Conservation (phyloP, 2,797 vertebrate genomes). For the Bovichtus variegatus region DNA sequence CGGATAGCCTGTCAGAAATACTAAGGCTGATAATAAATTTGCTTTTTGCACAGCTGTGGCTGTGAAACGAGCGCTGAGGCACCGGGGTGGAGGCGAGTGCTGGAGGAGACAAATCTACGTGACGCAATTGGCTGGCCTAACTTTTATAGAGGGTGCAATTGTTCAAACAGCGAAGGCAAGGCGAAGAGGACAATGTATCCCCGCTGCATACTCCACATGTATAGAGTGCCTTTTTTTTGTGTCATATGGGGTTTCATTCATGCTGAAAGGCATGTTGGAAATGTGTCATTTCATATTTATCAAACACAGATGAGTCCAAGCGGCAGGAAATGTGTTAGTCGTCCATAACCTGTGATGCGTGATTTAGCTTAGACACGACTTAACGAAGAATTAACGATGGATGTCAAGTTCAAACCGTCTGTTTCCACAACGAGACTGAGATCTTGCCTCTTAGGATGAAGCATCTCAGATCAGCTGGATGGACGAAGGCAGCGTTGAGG, state of each 20-base stretch:
- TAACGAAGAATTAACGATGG: too few species aligned
- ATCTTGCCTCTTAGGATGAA: background rate
- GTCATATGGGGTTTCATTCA: background rate
- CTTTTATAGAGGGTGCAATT: slow-evolving; percentile 47
- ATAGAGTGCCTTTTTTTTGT: background rate
- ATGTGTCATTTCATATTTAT: background rate
- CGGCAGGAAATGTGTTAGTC: background rate
- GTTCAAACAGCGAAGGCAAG: slow-evolving; percentile 41
- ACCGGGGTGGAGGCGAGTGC: slow-evolving; percentile 47
- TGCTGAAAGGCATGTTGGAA: background rate
- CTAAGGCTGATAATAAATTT: slow-evolving; percentile 83
- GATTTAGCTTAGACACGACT: background rate
- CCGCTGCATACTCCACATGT: slow-evolving; percentile 10
- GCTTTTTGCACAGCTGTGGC: slow-evolving; percentile 74
- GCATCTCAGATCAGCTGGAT: background rate
- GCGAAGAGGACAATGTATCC: slow-evolving; percentile 27
- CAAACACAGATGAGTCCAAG: slow-evolving; percentile 3
- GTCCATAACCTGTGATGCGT: background rate
- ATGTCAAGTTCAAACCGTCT: too few species aligned
- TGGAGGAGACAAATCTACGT: slow-evolving; percentile 40
- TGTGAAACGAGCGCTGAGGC: slow-evolving; percentile 63
- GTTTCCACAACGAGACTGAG: background rate
- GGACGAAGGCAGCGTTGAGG: background rate
- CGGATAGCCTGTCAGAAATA: slow-evolving; percentile 79
- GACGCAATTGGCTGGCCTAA: slow-evolving; percentile 45